Base-by-base conservation (phyloP, 1,140 invertebrate genomes). In the Delia radicum region DNA sequence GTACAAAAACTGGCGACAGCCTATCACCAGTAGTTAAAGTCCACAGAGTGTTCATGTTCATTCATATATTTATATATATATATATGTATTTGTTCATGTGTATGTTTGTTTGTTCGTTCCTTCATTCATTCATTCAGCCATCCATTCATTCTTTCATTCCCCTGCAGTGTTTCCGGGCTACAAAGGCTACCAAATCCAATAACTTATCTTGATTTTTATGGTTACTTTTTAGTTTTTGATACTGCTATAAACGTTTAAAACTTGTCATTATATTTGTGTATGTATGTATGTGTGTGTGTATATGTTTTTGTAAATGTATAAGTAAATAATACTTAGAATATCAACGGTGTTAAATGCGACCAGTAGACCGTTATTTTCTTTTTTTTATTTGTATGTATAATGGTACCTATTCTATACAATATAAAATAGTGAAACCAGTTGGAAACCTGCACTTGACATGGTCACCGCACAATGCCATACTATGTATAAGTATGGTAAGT, bases 371-470 rank as follows among this genome's bases (percentile, higher is more conserved):
- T 55, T 55, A 55, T n/a, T 55, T 21, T 55, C n/a, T 37, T 6
- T 37, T 37, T 37, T 37, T 3, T n/a, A n/a, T n/a, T 12, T 48
- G 12, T 48, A 15, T 0, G 5, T 48, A 1, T 48, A 5, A 7
- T 37, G 12, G 1, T 33, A 15, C 1, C 42, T 21, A 8, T 55
- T 55, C 8, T 55, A 8, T 55, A 21, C 48, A 55, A 55, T 21
- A 55, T 55, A 55, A 55, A 55, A 55, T 33, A 29, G 65, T 69
- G 65, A 37, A 69, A 33, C 31, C 29, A 33, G 29, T 69, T 69
- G 65, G 65, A 69, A 69, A 69, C 65, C 65, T 69, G 65, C 21
- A 69, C 65, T 69, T 69, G 65, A 69, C 65, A 69, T 69, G 65
- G 65, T 69, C 65, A 69, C 65, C 65, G 65, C 65, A 69, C 48